Evolutionary conservation across 2,113 vertebrate species (phyloP).

Genomic region (Leuciscus idus): DNA sequence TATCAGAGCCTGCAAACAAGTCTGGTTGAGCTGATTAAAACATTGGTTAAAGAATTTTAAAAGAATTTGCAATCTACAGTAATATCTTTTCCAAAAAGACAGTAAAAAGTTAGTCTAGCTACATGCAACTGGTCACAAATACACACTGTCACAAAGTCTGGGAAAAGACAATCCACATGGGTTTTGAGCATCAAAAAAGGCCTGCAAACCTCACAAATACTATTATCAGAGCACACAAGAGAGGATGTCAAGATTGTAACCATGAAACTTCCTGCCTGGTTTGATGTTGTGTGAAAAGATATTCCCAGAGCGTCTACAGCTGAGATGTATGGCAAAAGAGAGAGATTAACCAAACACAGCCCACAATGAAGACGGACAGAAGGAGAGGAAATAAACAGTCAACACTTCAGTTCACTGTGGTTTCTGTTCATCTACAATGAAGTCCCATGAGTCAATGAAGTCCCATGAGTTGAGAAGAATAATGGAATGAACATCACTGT

Average conservation of each 20-base stretch:
- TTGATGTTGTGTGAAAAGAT: constrained; percentile 10
- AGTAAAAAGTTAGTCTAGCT: not conserved
- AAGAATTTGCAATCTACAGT: not conserved
- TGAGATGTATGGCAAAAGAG: not conserved
- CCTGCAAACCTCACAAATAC: not conserved
- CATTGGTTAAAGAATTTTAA: too few relatives aligned
- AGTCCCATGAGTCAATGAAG: not conserved
- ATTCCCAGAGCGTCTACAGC: not conserved
- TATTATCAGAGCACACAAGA: not conserved
- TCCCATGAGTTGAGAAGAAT: not conserved
- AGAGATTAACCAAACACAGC: not conserved
- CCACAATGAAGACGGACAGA: not conserved
- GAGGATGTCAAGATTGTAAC: not conserved
- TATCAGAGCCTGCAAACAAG: not conserved
- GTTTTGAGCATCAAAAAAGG: not conserved
- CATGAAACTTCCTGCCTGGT: not conserved
- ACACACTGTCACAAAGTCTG: not conserved
- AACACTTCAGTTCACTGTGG: not conserved
- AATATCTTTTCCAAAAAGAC: not conserved
- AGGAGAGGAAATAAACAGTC: not conserved
- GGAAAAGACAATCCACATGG: not conserved
- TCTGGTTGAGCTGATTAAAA: too few relatives aligned
- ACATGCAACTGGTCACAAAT: not conserved
- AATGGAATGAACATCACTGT: not conserved
- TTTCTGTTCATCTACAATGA: not conserved